Evolutionary conservation across 2,888 invertebrate genomes (phyloP).

Genomic region (Apeira syringaria): DNA sequence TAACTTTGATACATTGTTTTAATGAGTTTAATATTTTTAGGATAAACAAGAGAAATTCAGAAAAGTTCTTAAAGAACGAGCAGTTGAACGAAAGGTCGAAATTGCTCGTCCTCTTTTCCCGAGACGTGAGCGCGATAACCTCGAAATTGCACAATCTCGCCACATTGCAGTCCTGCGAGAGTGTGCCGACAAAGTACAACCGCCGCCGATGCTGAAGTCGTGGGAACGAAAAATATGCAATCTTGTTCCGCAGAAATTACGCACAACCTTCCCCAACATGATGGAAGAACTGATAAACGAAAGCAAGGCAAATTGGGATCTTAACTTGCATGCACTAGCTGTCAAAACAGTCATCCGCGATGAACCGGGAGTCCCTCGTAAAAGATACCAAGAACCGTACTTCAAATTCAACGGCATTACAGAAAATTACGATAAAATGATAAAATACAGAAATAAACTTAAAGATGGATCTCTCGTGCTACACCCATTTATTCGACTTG

Average conservation of each 20-base stretch:
- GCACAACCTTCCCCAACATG: constrained; percentile 79
- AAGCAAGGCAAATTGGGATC: constrained; percentile 83
- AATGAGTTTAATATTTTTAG: constrained; percentile 54
- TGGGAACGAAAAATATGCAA: constrained; percentile 85
- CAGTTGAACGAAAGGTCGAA: constrained; percentile 60
- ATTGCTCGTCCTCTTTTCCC: constrained; percentile 54
- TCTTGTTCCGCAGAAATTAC: constrained; percentile 81
- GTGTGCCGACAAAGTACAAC: constrained; percentile 82
- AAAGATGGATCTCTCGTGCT: constrained; percentile 83
- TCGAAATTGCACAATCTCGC: constrained; percentile 74
- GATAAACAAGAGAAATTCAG: constrained; percentile 70
- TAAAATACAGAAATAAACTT: constrained; percentile 81
- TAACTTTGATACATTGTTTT: too few species aligned
- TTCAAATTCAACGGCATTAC: constrained; percentile 87
- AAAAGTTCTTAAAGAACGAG: constrained; percentile 66
- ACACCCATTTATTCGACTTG: constrained; percentile 85
- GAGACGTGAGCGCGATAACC: constrained; percentile 66
- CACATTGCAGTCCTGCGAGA: constrained; percentile 82
- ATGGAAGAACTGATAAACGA: constrained; percentile 81
- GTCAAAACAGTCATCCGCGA: constrained; percentile 86
- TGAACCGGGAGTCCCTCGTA: constrained; percentile 78
- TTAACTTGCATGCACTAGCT: constrained; percentile 85
- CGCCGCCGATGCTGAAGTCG: constrained; percentile 84
- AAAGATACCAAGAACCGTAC: constrained; percentile 70
- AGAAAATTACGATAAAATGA: constrained; percentile 81